phyloP scores from a whole-genome alignment of 2,797 vertebrate genomes.

The Podarcis siculus region DNA sequence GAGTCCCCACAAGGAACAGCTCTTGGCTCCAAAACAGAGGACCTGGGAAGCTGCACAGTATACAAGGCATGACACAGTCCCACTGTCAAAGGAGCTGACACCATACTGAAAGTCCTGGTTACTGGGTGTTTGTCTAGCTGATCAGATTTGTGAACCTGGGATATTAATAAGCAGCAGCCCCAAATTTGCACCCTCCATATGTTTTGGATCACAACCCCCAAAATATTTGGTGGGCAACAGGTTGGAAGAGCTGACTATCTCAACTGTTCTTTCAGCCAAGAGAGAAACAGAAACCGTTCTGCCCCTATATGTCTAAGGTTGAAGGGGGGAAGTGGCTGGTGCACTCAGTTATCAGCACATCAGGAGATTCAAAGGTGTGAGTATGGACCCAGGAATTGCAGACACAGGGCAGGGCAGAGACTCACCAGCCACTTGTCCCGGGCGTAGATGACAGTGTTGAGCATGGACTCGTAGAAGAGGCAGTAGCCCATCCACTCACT shows the following conservation, averaged over 20 bases:
- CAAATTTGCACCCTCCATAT: no score
- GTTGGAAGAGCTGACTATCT: not conserved
- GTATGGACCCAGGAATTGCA: not conserved
- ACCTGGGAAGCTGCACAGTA: not conserved
- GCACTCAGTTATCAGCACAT: not conserved
- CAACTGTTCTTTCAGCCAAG: not conserved
- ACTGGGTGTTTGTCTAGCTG: not conserved
- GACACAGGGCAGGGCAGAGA: not conserved
- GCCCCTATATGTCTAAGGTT: no score
- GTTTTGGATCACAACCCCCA: no score
- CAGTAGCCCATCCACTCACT: slow-evolving; percentile 98
- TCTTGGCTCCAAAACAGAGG: not conserved
- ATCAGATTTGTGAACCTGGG: not conserved
- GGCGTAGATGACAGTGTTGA: slow-evolving; percentile 93
- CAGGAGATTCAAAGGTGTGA: not conserved
- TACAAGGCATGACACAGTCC: not conserved
- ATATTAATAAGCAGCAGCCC: no score
- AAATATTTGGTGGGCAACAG: no score
- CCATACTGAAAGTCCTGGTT: not conserved
- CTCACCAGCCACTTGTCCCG: slow-evolving; percentile 95
- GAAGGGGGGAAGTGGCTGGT: not conserved
- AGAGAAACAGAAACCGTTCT: not conserved
- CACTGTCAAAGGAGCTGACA: not conserved
- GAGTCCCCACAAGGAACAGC: not conserved
- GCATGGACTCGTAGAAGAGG: slow-evolving; percentile 95